phyloP scores from a whole-genome alignment of 2,888 invertebrate species.

The Carcina quercana region DNA sequence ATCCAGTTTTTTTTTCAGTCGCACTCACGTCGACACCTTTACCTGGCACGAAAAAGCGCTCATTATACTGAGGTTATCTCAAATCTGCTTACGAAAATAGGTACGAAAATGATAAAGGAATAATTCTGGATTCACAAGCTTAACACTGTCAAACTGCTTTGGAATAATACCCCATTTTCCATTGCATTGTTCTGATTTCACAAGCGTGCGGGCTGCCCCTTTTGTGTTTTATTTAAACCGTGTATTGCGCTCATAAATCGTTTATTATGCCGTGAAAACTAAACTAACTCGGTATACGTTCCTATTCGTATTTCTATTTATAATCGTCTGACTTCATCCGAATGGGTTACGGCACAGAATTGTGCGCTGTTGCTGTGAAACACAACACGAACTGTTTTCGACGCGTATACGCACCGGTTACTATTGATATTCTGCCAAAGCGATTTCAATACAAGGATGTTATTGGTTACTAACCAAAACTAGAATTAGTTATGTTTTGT shows the following conservation, averaged over 20 bases:
- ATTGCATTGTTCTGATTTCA: conserved; percentile 25
- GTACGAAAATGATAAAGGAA: too few species aligned
- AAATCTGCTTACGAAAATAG: too few species aligned
- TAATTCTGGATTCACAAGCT: too few species aligned
- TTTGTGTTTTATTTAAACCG: conserved; percentile 29
- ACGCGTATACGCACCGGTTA: conserved; percentile 26
- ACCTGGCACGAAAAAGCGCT: too few species aligned
- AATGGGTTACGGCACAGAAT: conserved; percentile 7
- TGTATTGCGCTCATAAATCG: conserved; percentile 34
- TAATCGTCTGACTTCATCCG: conserved; percentile 53
- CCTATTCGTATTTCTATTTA: conserved; percentile 52
- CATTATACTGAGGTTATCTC: too few species aligned
- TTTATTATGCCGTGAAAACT: conserved; percentile 40
- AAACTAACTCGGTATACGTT: conserved; percentile 37
- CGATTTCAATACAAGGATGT: too few species aligned
- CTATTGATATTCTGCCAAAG: conserved; percentile 40
- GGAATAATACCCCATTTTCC: conserved; percentile 9
- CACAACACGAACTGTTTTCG: conserved; percentile 30
- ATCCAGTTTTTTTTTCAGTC: too few species aligned
- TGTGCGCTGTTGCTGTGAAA: conserved; percentile 23
- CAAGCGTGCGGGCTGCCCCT: conserved; percentile 21
- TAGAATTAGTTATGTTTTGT: too few species aligned
- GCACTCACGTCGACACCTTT: too few species aligned
- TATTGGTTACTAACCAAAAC: too few species aligned
- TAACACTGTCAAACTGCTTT: too few species aligned